Conservation (phyloP, 2,113 vertebrate species). For the Sylvietta virens region DNA sequence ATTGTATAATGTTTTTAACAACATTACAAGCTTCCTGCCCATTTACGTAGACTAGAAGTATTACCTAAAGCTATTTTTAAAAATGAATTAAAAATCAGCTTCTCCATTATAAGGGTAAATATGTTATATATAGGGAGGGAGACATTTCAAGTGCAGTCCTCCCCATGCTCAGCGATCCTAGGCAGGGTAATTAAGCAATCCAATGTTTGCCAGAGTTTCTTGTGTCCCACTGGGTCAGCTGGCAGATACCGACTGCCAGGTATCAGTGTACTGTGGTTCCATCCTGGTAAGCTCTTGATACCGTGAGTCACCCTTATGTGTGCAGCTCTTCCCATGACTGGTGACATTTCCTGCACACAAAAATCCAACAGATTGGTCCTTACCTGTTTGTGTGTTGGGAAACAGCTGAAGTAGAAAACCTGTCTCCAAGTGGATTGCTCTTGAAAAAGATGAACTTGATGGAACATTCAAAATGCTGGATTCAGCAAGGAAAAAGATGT, state of each 20-base stretch:
- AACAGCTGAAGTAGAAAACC: conserved; percentile 23
- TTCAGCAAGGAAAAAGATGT: background rate
- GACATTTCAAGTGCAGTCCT: background rate
- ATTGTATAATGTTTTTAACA: background rate
- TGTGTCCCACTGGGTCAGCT: background rate
- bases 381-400: background rate
- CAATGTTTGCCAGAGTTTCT: background rate
- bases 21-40: conserved; percentile 5
- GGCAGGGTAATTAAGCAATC: background rate
- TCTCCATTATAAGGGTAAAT: background rate
- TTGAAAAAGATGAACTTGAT: background rate
- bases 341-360: background rate
- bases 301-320: background rate
- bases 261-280: background rate
- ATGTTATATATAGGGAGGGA: background rate
- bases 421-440: background rate
- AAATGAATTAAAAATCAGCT: background rate
- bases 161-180: background rate
- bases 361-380: background rate
- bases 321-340: background rate
- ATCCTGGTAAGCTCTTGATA: background rate
- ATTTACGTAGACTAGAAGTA: background rate
- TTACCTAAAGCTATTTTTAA: background rate
- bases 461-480: background rate
- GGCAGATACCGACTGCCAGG: background rate